Evolutionary conservation across 1,140 invertebrate species (phyloP), one percentile per base, ranked within the genome.

Genomic region (Atopsyche davidsoni): DNA sequence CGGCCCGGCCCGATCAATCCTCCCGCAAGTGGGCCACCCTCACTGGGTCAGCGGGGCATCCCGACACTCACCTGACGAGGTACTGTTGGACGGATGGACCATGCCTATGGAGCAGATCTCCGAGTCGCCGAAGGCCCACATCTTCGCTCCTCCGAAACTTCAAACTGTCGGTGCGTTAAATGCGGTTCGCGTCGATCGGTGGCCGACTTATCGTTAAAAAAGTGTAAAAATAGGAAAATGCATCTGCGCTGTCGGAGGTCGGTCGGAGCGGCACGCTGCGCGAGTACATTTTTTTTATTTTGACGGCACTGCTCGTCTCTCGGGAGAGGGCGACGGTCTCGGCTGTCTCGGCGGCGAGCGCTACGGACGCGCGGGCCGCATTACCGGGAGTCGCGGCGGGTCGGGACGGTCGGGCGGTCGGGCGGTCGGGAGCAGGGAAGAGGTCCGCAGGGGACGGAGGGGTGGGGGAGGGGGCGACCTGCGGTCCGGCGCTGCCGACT

Each of bases 31-130:
- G 43, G 47, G 47, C 39, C 47, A 50, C 6, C 13, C 13, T 23
- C 21, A 48, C 36, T 35, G 22, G 46, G 35, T 46, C 45, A 46
- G 4, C 32, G 19, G 7, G 13, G n/a, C 35, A 38, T 4, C 17
- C 41, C 4, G 14, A 19, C 4, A 68, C 73, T 78, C 69, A 72
- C 81, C 81, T 51, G 81, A 83, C 59, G 81, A 79, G 50, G 79
- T 75, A 71, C 80, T 83, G 60, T 79, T 74, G 53, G 80, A 82
- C 49, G 78, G 77, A 56, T 76, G 76, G 58, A 85, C 75, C 82
- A 85, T 83, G 61, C 82, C 82, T 60, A 85, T 83, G 58, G 82
- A 82, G 61, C 76, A 83, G 68, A 83, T 83, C 71, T 83, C 81
- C 46, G 79, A 77, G 60, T 76, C 79, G 60, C 76, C 75, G 46